Percentiles rank a stretch among this genome's conserved stretches.
These are phyloP conservation scores for Cryptoleucopteryx plumbea DNA, from an alignment of 2,113 vertebrate species.

Conservation along the genomic window DNA sequence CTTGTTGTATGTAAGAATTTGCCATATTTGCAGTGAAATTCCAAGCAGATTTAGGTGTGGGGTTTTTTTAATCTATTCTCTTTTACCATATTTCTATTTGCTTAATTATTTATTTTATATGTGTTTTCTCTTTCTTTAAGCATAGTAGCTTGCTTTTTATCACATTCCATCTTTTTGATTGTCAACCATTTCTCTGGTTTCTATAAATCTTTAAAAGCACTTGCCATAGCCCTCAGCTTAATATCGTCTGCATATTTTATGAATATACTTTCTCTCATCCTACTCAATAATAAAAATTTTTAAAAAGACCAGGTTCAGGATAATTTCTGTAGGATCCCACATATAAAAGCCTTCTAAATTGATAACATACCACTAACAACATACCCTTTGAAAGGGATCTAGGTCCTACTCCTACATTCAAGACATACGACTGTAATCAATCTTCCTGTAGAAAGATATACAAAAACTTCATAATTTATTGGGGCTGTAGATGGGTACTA, in stretches of 20 bases:
- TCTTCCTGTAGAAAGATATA: background rate
- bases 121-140: background rate
- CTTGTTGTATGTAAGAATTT: background rate
- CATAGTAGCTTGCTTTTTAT: background rate
- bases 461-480: background rate
- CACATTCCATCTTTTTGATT: background rate
- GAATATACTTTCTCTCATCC: background rate
- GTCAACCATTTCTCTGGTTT: background rate
- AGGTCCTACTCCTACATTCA: background rate
- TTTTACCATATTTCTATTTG: background rate
- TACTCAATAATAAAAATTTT: background rate
- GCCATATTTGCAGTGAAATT: background rate
- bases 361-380: background rate
- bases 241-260: background rate
- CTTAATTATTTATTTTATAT: background rate
- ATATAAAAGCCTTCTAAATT: background rate
- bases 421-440: background rate
- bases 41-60: background rate
- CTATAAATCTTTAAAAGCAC: background rate
- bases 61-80: rapidly evolving
- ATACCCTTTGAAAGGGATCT: background rate
- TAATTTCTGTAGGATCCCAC: background rate
- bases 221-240: background rate
- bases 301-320: background rate
- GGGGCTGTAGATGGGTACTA: background rate